Evolutionary conservation across 2,888 invertebrate genomes (phyloP).

Genomic region (Exocentrus adspersus): DNA sequence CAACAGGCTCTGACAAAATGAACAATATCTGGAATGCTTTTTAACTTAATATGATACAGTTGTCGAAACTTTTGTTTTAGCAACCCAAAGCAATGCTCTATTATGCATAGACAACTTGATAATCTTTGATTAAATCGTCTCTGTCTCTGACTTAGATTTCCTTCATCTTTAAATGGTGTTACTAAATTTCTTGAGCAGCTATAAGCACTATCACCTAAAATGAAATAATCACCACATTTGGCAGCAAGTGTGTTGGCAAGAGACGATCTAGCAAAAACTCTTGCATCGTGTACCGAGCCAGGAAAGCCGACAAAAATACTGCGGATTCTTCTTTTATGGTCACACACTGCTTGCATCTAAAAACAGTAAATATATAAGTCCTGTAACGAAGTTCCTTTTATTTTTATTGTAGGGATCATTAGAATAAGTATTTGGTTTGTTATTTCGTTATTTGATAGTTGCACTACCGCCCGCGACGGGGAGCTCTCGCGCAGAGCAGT

Average conservation of each 20-base stretch:
- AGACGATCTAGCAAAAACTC: conserved; percentile 15
- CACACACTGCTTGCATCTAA: conserved; percentile 22
- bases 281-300: neutral
- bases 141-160: conserved; percentile 7
- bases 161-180: conserved; percentile 12
- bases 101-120: neutral
- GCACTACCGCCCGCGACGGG: too few species aligned
- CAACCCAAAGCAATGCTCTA: conserved; percentile 5
- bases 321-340: conserved; percentile 5
- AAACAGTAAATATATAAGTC: too few species aligned
- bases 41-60: conserved; percentile 7
- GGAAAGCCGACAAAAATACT: conserved; percentile 9
- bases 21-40: neutral
- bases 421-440: too few species aligned
- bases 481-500: too few species aligned
- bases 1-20: conserved; percentile 8
- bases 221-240: neutral
- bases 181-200: neutral
- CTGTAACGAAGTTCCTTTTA: too few species aligned
- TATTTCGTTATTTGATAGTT: too few species aligned
- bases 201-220: conserved; percentile 7
- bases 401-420: too few species aligned
- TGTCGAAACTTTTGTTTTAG: conserved; percentile 3
- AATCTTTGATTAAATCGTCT: conserved; percentile 5
- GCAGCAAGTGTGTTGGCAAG: neutral